phyloP scores from a whole-genome alignment of 2,113 vertebrate genomes.

The Xiphorhynchus elegans region DNA sequence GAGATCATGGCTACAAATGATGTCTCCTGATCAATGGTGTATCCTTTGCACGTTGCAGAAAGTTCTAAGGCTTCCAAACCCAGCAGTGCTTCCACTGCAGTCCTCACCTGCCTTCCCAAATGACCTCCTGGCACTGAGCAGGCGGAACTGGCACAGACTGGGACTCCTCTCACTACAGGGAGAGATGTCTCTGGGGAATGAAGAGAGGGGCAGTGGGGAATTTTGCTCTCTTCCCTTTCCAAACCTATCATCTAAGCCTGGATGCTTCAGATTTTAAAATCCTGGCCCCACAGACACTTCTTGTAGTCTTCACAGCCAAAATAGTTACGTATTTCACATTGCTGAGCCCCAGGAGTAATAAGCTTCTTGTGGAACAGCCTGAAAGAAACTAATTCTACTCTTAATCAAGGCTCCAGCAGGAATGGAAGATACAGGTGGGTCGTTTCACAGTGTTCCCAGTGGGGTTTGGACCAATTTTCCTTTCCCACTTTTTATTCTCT shows the following conservation, averaged over 20 bases:
- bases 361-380: neutral
- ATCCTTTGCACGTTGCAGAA: neutral
- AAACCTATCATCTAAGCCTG: neutral
- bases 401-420: neutral
- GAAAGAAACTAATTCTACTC: neutral
- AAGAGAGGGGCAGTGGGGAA: neutral
- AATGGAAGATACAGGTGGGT: neutral
- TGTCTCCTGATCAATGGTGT: neutral
- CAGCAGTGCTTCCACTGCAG: neutral
- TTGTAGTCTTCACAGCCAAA: neutral
- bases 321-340: neutral
- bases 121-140: accelerated
- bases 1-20: neutral
- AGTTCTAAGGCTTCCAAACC: neutral
- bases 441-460: neutral
- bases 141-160: neutral
- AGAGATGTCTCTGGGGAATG: neutral
- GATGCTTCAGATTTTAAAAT: neutral
- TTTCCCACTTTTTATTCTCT: neutral
- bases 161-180: neutral
- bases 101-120: neutral
- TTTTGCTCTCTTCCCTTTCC: neutral
- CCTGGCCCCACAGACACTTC: neutral
- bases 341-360: neutral
- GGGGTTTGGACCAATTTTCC: neutral